These are phyloP conservation scores for Cryptocephalus primarius DNA, from an alignment of 2,888 invertebrate genomes.

Conservation along the genomic window DNA sequence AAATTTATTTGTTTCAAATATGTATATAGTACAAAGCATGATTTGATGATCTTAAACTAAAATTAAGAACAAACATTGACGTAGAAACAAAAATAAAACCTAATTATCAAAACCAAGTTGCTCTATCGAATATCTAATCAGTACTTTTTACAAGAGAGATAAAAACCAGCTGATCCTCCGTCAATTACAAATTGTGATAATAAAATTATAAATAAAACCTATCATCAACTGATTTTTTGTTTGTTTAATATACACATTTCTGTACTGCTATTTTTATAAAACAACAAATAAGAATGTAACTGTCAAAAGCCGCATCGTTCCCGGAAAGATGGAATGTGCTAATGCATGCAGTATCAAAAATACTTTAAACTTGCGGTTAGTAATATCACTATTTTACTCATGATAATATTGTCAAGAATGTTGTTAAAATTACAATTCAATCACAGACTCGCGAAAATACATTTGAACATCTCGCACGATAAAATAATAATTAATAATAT, in stretches of 20 bases:
- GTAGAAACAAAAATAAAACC: slow-evolving; percentile 9
- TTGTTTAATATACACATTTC: slow-evolving; percentile 12
- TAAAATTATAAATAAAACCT: no score
- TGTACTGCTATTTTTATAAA: slow-evolving; percentile 4
- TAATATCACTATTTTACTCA: slow-evolving; percentile 15
- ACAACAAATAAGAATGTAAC: slow-evolving; percentile 15
- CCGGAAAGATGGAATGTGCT: slow-evolving; percentile 17
- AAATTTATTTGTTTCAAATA: slow-evolving; percentile 21
- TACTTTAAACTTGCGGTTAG: slow-evolving; percentile 10
- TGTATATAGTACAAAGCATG: slow-evolving; percentile 29
- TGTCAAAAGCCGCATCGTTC: slow-evolving; percentile 19
- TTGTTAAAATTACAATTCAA: slow-evolving; percentile 21
- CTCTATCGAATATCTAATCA: slow-evolving; percentile 28
- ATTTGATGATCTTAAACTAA: slow-evolving; percentile 16
- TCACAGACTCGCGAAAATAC: slow-evolving; percentile 27
- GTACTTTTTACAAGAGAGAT: slow-evolving; percentile 34
- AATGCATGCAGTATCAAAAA: slow-evolving; percentile 16
- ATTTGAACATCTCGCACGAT: slow-evolving; percentile 6
- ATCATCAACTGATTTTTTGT: slow-evolving; percentile 14
- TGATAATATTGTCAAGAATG: slow-evolving; percentile 13
- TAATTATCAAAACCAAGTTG: slow-evolving; percentile 14
- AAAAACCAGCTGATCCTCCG: slow-evolving; percentile 16
- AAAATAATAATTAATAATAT: slow-evolving; percentile 4
- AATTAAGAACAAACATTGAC: slow-evolving; percentile 9
- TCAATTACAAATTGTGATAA: slow-evolving; percentile 14